These are phyloP conservation scores for Eciton burchellii DNA, from an alignment of 1,140 invertebrate species.

Conservation along the genomic window DNA sequence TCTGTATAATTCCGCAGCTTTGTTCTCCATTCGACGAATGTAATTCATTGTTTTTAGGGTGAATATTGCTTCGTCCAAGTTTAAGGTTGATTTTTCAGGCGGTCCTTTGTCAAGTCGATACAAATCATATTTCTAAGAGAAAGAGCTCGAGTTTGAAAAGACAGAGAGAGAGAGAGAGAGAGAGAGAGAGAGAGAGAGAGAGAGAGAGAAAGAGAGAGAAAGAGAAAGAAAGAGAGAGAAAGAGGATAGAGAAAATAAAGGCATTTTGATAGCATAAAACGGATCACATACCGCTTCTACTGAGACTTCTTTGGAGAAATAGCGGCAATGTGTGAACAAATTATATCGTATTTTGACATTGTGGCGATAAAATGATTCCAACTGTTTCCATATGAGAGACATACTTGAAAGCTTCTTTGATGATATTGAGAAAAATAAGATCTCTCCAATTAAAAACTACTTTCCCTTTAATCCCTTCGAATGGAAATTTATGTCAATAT, in stretches of 20 bases:
- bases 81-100: background rate
- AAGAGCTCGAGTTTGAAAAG: background rate
- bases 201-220: background rate
- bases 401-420: background rate
- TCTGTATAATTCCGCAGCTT: slow-evolving; percentile 91
- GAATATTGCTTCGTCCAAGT: slow-evolving; percentile 33
- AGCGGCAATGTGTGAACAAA: background rate
- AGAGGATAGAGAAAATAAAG: background rate
- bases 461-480: background rate
- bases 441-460: background rate
- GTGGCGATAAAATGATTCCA: background rate
- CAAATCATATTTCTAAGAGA: slow-evolving; percentile 63
- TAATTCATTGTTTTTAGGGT: slow-evolving; percentile 86
- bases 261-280: background rate
- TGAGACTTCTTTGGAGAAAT: background rate
- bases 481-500: background rate
- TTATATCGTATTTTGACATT: background rate
- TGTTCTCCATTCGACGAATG: slow-evolving; percentile 91
- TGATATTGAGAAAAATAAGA: background rate
- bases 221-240: background rate
- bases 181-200: background rate
- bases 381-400: slow-evolving; percentile 5
- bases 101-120: slow-evolving; percentile 66
- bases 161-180: no score
- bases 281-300: slow-evolving; percentile 45